Conservation (phyloP, 2,113 vertebrate genomes). For the Hydrochoerus hydrochaeris region DNA sequence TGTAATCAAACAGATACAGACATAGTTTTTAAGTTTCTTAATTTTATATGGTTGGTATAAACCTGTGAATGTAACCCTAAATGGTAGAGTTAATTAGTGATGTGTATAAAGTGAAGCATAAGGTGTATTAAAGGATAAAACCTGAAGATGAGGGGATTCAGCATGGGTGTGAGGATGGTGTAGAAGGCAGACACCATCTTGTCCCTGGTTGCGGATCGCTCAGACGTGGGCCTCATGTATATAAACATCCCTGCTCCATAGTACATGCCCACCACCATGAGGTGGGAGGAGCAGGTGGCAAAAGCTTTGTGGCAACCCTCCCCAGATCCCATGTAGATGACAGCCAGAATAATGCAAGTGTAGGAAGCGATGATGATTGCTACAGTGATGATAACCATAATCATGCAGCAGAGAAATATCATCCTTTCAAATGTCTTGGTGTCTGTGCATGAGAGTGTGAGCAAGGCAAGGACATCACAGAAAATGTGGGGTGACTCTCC, state of each 20-base stretch:
- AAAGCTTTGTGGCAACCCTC: no score
- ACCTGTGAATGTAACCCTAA: background rate
- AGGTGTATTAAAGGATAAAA: background rate
- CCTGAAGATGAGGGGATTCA: background rate
- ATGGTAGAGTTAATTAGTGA: background rate
- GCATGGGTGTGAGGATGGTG: no score
- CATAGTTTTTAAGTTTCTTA: background rate
- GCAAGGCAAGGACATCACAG: constrained; percentile 54
- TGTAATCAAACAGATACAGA: background rate
- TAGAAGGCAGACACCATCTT: no score
- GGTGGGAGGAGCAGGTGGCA: no score
- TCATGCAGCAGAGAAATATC: background rate
- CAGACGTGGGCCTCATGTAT: no score
- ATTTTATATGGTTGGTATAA: background rate
- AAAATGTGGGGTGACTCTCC: no score
- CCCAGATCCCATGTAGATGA: no score
- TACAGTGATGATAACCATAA: constrained; percentile 41
- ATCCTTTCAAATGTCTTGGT: constrained; percentile 8
- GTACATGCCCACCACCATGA: no score
- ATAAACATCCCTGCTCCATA: no score
- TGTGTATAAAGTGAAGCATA: background rate
- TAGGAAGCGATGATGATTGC: background rate
- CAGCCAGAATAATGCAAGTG: no score
- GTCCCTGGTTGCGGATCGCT: no score
- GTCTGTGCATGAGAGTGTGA: constrained; percentile 63